These are phyloP conservation scores for Lipotes vexillifer DNA, from an alignment of 2,113 vertebrate species.

Conservation along the genomic window DNA sequence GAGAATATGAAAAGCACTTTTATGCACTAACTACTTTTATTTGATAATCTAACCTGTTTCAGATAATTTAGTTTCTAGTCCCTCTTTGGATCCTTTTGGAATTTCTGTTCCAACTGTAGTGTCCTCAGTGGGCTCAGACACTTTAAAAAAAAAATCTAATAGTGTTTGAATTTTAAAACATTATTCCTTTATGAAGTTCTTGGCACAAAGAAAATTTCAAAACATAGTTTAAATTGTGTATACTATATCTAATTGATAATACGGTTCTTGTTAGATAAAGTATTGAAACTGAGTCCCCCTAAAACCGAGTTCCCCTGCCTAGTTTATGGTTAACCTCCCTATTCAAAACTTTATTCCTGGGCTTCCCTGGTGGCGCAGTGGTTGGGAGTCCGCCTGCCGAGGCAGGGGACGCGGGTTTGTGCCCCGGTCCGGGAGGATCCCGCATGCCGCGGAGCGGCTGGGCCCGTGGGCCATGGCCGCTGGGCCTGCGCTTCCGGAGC, in stretches of 20 bases:
- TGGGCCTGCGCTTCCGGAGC: too few species aligned
- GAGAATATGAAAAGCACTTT: not conserved
- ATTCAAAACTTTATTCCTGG: not conserved
- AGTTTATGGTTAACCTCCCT: not conserved
- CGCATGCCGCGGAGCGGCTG: too few species aligned
- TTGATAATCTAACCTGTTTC: constrained; percentile 50
- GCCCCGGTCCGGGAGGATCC: too few species aligned
- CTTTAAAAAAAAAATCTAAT: constrained; percentile 44
- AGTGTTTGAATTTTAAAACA: constrained; percentile 32
- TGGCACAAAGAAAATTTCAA: constrained; percentile 25
- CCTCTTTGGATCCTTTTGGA: constrained; percentile 37
- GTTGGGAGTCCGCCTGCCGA: too few species aligned
- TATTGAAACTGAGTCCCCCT: not conserved
- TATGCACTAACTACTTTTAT: not conserved
- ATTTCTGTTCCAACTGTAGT: not conserved
- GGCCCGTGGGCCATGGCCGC: too few species aligned
- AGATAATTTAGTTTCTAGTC: not conserved
- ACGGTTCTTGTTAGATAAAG: not conserved
- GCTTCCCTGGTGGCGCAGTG: too few species aligned
- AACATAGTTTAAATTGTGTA: not conserved
- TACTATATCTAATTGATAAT: not conserved
- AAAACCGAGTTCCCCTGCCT: not conserved
- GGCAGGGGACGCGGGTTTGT: too few species aligned
- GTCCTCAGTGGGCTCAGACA: not conserved
- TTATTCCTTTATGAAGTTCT: not conserved